Evolutionary conservation across 2,888 invertebrate genomes (phyloP).

Genomic region (Platycheirus albimanus): DNA sequence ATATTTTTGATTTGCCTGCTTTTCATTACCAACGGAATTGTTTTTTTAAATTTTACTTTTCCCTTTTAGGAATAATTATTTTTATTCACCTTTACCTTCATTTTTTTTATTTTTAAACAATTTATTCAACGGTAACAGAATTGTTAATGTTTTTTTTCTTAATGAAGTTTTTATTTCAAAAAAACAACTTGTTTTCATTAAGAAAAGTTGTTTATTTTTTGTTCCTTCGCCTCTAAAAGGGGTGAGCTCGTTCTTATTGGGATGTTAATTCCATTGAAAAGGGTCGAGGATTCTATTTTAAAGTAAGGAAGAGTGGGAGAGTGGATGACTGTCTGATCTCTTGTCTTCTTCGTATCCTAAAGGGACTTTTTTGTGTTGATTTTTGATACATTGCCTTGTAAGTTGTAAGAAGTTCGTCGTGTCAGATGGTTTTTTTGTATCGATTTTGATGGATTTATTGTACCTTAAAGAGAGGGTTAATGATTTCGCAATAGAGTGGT

Average conservation of each 20-base stretch:
- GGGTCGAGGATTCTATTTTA: background rate
- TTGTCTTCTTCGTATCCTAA: no score
- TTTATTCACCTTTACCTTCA: no score
- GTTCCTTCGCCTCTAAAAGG: background rate
- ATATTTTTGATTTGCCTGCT: conserved; percentile 21
- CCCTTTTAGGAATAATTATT: background rate
- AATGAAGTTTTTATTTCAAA: background rate
- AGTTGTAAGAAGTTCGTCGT: no score
- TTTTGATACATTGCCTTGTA: no score
- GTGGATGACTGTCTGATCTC: no score
- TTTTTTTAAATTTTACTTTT: background rate
- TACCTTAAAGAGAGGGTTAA: no score
- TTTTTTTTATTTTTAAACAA: no score
- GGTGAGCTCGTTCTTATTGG: background rate
- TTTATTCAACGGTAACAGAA: background rate
- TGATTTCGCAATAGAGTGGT: no score
- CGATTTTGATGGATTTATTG: no score
- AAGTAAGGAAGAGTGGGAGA: no score
- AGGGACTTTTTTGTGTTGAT: no score
- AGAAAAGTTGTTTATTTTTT: background rate
- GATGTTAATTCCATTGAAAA: conserved; percentile 3
- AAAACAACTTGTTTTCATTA: conserved; percentile 4
- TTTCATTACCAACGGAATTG: background rate
- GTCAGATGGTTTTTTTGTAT: no score
- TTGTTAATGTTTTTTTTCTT: background rate